Percentiles rank a stretch among this genome's conserved stretches.
Conservation (phyloP, 53 echinoderm and acorn worm species). For the Holothuria leucospilota region DNA sequence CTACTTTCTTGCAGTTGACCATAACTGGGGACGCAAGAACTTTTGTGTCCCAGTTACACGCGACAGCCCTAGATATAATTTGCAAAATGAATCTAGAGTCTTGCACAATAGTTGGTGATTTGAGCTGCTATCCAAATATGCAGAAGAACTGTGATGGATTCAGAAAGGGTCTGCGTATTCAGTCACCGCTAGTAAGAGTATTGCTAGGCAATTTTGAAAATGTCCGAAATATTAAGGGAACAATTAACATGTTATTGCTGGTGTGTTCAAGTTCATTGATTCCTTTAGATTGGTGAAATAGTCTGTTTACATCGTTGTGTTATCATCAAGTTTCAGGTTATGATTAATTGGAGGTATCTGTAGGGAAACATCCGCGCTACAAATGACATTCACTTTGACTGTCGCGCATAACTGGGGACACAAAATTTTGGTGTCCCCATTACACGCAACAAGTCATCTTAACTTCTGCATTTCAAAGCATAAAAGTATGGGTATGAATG, state of each 20-base stretch:
- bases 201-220: constrained; percentile 11
- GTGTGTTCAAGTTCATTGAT: constrained; percentile 18
- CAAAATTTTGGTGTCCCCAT: constrained; percentile 14
- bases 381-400: constrained; percentile 25
- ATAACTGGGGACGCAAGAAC: constrained; percentile 19
- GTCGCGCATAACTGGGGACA: constrained; percentile 29
- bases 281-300: constrained; percentile 22
- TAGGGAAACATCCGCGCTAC: constrained; percentile 9
- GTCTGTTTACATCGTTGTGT: constrained; percentile 26
- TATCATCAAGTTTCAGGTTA: constrained; percentile 21
- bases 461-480: constrained; percentile 24
- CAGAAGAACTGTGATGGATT: constrained; percentile 17
- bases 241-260: constrained; percentile 21
- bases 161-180: constrained; percentile 23
- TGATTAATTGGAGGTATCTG: constrained; percentile 13
- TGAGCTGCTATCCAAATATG: constrained; percentile 17
- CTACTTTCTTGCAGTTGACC: constrained; percentile 16
- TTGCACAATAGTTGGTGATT: constrained; percentile 24
- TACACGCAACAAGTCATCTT: constrained; percentile 22
- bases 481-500: constrained; percentile 24
- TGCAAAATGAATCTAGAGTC: constrained; percentile 27
- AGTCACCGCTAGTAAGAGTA: constrained; percentile 15
- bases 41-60: constrained; percentile 6
- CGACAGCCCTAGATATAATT: constrained; percentile 18
- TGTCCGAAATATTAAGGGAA: constrained; percentile 24